Evolutionary conservation across 2,797 vertebrate species (phyloP).

Genomic region (Eulemur coronatus): DNA sequence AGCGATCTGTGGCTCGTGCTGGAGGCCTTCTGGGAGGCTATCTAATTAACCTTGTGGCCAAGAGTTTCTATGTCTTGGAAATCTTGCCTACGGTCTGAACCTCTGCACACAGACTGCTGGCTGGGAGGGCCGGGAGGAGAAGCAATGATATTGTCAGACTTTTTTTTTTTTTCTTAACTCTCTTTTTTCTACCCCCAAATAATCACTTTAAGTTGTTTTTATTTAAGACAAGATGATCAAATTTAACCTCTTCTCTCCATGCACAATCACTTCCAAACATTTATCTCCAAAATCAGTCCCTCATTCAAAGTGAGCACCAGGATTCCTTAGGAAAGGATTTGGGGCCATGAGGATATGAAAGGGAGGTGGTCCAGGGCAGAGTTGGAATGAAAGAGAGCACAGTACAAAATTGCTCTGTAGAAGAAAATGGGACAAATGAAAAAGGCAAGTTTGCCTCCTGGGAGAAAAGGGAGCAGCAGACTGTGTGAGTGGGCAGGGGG

Average conservation of each 20-base stretch:
- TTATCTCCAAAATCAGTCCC: neutral
- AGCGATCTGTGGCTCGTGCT: accelerated
- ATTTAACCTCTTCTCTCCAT: neutral
- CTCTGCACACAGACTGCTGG: neutral
- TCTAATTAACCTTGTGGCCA: neutral
- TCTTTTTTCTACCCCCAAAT: neutral
- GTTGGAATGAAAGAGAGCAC: neutral
- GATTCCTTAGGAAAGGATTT: neutral
- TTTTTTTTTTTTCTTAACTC: neutral
- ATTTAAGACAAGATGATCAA: neutral
- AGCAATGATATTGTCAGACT: neutral
- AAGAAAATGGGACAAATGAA: neutral
- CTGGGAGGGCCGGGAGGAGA: neutral
- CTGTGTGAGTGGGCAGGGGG: neutral
- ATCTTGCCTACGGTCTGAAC: neutral
- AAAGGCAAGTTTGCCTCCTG: neutral
- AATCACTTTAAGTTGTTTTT: neutral
- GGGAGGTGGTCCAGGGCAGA: neutral
- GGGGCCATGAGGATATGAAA: neutral
- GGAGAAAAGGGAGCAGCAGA: neutral
- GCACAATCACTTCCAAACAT: neutral
- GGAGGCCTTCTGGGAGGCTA: neutral
- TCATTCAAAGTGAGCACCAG: neutral
- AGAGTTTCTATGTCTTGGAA: neutral
- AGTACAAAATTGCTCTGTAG: neutral